These are phyloP conservation scores for Cyclophora albipunctata DNA, from an alignment of 2,888 invertebrate species.

Conservation along the genomic window DNA sequence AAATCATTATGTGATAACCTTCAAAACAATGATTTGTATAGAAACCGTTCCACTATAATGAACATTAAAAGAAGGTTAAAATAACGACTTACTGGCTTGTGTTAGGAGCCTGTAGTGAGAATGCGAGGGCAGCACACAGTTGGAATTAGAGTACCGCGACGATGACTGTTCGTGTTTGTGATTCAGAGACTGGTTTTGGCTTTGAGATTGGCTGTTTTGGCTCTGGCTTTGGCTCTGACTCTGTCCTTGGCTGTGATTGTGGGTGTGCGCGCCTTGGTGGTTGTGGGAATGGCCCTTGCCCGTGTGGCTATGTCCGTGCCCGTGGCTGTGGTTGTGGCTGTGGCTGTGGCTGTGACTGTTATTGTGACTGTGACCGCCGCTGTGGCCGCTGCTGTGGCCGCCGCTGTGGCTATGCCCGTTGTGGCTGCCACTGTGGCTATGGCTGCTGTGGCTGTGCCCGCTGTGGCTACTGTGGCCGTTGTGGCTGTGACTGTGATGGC, in stretches of 20 bases:
- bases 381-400: background rate
- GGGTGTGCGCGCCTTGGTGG: background rate
- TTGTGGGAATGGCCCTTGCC: conserved; percentile 12
- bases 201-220: conserved; percentile 1
- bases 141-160: conserved; percentile 48
- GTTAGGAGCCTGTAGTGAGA: conserved; percentile 51
- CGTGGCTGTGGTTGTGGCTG: conserved; percentile 3
- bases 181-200: conserved; percentile 32
- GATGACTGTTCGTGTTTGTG: conserved; percentile 50
- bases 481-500: conserved; percentile 12
- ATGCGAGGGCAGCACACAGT: conserved; percentile 51
- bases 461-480: conserved; percentile 5
- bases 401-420: conserved; percentile 5
- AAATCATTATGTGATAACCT: no score
- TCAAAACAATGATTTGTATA: no score
- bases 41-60: no score
- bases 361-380: conserved; percentile 1
- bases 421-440: conserved; percentile 9
- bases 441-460: conserved; percentile 2
- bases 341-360: background rate
- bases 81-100: conserved; percentile 54
- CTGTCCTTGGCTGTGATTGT: background rate
- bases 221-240: conserved; percentile 1
- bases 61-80: no score
- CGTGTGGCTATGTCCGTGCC: background rate